These are phyloP conservation scores for Alouatta palliata DNA, from an alignment of 2,113 vertebrate genomes.

Conservation along the genomic window DNA sequence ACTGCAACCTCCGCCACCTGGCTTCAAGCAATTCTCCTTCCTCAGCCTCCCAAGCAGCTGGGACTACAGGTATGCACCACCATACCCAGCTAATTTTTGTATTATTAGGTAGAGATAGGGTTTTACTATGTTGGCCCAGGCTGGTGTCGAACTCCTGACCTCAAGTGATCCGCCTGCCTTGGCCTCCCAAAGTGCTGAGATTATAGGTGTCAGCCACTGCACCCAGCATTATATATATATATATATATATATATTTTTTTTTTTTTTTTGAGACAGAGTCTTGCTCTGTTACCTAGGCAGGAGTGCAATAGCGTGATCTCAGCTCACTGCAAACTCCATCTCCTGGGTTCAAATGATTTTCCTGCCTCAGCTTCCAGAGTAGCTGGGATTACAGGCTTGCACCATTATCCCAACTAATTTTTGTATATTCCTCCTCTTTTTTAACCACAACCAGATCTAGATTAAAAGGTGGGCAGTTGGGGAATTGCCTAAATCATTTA, in stretches of 20 bases:
- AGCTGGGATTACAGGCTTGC: too few species aligned
- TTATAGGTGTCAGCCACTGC: neutral
- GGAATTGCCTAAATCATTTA: neutral
- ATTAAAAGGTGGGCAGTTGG: neutral
- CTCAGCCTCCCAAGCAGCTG: neutral
- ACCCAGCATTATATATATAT: too few species aligned
- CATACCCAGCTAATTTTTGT: neutral
- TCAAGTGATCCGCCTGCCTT: neutral
- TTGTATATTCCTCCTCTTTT: neutral
- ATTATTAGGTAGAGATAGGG: neutral
- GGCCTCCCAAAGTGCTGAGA: neutral
- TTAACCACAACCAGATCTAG: slow-evolving; percentile 11
- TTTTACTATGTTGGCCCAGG: neutral
- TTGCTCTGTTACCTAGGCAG: too few species aligned
- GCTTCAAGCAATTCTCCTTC: neutral
- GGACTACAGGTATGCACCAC: neutral
- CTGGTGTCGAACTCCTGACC: neutral
- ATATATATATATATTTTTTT: too few species aligned
- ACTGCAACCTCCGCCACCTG: neutral
- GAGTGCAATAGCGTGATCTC: too few species aligned
- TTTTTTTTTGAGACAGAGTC: too few species aligned
- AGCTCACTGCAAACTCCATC: too few species aligned
- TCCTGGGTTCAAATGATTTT: too few species aligned
- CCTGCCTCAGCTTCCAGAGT: neutral
- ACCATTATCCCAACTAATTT: too few species aligned